Conservation (phyloP, 1,140 invertebrate genomes). For the Cheumatopsyche charites region DNA sequence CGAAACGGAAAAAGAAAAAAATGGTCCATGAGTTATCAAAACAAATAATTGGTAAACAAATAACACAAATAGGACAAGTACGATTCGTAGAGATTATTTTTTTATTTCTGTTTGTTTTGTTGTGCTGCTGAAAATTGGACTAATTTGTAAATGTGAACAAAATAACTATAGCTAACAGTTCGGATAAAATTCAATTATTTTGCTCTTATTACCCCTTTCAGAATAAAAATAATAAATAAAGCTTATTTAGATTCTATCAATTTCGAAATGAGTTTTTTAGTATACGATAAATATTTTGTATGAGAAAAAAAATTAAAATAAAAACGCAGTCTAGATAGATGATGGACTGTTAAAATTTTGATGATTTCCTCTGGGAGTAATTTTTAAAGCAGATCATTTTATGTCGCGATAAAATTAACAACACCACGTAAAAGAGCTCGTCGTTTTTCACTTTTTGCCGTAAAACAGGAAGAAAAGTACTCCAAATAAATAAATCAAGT, state of each 20-base stretch:
- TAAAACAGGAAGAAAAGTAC: slow-evolving; percentile 4
- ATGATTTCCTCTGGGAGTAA: slow-evolving; percentile 31
- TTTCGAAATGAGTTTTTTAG: too few species aligned
- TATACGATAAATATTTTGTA: too few species aligned
- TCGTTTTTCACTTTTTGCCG: slow-evolving; percentile 9
- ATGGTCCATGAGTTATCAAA: slow-evolving; percentile 17
- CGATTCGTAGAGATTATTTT: slow-evolving; percentile 10
- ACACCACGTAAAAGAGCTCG: slow-evolving; percentile 15
- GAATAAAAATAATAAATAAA: too few species aligned
- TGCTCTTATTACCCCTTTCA: too few species aligned
- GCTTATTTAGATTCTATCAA: too few species aligned
- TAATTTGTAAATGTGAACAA: slow-evolving; percentile 1
- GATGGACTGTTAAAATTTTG: slow-evolving; percentile 26
- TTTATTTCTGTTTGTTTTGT: neutral
- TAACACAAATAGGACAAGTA: neutral
- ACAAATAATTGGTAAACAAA: slow-evolving; percentile 14
- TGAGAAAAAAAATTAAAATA: neutral
- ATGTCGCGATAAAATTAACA: slow-evolving; percentile 28
- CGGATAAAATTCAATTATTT: too few species aligned
- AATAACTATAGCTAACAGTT: too few species aligned
- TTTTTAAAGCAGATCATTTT: slow-evolving; percentile 31
- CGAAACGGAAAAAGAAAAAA: neutral
- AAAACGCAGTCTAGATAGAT: slow-evolving; percentile 1
- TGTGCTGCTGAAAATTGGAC: slow-evolving; percentile 11
- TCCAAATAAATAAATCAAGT: slow-evolving; percentile 12